Evolutionary conservation across 1,140 invertebrate species (phyloP).

Genomic region (Scaptomyza graminum): DNA sequence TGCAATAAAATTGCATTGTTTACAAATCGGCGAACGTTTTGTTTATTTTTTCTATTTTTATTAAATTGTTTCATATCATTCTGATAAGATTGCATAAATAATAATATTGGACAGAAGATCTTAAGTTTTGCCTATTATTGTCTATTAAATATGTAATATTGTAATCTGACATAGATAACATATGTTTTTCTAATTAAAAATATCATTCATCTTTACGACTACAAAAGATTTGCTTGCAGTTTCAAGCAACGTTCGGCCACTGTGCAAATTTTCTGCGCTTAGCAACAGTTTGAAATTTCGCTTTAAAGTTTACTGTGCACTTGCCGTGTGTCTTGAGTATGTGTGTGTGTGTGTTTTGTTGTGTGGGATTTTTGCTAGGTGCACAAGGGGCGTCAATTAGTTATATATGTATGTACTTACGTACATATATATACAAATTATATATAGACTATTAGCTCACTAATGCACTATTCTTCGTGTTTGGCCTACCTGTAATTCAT

Average conservation of each 20-base stretch:
- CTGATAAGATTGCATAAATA: conserved; percentile 4
- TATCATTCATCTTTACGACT: neutral
- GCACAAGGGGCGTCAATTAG: conserved; percentile 64
- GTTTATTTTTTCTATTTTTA: neutral
- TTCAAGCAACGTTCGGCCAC: conserved; percentile 13
- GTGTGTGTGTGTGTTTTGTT: neutral
- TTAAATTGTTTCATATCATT: neutral
- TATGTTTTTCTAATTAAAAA: neutral
- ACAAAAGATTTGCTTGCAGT: conserved; percentile 9
- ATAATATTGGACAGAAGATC: neutral
- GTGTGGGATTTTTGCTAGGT: conserved; percentile 67
- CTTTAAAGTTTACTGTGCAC: conserved; percentile 36
- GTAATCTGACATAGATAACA: too few species aligned
- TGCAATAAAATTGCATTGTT: conserved; percentile 22
- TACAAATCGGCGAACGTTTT: neutral
- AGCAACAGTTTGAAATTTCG: conserved; percentile 69
- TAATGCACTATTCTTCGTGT: conserved; percentile 52
- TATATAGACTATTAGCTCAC: conserved; percentile 60
- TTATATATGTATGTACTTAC: conserved; percentile 25
- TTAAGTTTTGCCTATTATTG: too few species aligned
- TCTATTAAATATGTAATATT: too few species aligned
- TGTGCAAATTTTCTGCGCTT: conserved; percentile 72
- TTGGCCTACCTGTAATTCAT: conserved; percentile 26
- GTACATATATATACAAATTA: conserved; percentile 5
- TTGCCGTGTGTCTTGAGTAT: neutral